These are phyloP conservation scores for Phthorimaea operculella DNA, from an alignment of 1,140 invertebrate species.

Conservation along the genomic window DNA sequence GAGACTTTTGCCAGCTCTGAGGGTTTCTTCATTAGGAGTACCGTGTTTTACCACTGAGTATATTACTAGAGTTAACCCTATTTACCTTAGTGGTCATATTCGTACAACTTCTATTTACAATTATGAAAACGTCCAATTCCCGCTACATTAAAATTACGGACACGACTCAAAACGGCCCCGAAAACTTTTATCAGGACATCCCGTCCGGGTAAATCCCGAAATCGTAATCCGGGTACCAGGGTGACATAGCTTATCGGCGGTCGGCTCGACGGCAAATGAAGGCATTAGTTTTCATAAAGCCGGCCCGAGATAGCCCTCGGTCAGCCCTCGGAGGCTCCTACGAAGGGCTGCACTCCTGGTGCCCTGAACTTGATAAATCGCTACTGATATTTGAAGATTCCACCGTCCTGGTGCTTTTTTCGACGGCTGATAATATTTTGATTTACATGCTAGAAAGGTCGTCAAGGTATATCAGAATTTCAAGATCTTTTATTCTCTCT, in stretches of 20 bases:
- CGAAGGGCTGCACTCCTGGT: constrained; percentile 15
- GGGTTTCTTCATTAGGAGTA: too few relatives aligned
- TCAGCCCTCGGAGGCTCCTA: constrained; percentile 14
- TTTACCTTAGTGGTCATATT: not conserved
- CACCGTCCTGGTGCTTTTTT: constrained; percentile 2
- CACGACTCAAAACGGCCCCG: constrained; percentile 13
- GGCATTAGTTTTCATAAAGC: constrained; percentile 51
- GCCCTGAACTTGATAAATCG: constrained; percentile 18
- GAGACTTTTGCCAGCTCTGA: too few relatives aligned
- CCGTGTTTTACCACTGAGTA: not conserved
- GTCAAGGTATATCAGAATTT: too few relatives aligned
- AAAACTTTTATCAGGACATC: constrained; percentile 18
- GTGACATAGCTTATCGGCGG: constrained; percentile 38
- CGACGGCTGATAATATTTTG: not conserved
- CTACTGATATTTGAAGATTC: constrained; percentile 14
- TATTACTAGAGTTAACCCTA: not conserved
- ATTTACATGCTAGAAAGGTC: too few relatives aligned
- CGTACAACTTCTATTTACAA: not conserved
- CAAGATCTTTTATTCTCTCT: too few relatives aligned
- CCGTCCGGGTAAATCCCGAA: constrained; percentile 29
- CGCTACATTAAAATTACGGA: constrained; percentile 21
- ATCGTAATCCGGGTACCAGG: constrained; percentile 37
- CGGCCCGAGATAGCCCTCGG: constrained; percentile 28
- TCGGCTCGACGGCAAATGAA: constrained; percentile 38
- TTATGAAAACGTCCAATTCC: not conserved